These are phyloP conservation scores for Progne subis DNA, from an alignment of 2,113 vertebrate species.

Conservation along the genomic window DNA sequence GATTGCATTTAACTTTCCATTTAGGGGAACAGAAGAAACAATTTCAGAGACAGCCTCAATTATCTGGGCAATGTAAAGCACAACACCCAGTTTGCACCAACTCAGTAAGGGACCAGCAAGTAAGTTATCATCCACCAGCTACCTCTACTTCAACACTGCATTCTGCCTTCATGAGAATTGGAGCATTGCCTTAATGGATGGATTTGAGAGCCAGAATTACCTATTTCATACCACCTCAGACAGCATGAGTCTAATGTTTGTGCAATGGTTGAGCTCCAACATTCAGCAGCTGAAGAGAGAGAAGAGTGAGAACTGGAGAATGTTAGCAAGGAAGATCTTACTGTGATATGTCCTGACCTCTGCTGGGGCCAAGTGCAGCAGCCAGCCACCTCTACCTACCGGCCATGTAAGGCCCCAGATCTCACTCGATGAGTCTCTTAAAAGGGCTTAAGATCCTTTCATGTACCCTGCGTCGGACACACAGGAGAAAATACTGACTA, in stretches of 20 bases:
- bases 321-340: not conserved
- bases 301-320: not conserved
- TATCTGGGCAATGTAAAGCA: not conserved
- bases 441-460: not conserved
- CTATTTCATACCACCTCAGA: not conserved
- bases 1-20: constrained; percentile 18
- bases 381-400: not conserved
- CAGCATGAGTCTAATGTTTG: accelerated
- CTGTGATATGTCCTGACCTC: not conserved
- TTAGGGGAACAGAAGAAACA: not conserved
- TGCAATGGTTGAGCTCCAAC: not conserved
- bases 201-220: not conserved
- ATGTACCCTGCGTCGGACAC: not conserved
- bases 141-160: not conserved
- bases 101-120: not conserved
- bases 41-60: not conserved
- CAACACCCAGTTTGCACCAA: not conserved
- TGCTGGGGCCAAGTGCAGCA: not conserved
- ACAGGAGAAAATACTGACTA: too few relatives aligned
- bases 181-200: not conserved
- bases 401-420: not conserved
- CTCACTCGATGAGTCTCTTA: accelerated
- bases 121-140: not conserved
- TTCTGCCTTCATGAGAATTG: not conserved
- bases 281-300: not conserved